These are phyloP conservation scores for Notolepis coatsorum DNA, from an alignment of 2,797 vertebrate genomes.

Conservation along the genomic window DNA sequence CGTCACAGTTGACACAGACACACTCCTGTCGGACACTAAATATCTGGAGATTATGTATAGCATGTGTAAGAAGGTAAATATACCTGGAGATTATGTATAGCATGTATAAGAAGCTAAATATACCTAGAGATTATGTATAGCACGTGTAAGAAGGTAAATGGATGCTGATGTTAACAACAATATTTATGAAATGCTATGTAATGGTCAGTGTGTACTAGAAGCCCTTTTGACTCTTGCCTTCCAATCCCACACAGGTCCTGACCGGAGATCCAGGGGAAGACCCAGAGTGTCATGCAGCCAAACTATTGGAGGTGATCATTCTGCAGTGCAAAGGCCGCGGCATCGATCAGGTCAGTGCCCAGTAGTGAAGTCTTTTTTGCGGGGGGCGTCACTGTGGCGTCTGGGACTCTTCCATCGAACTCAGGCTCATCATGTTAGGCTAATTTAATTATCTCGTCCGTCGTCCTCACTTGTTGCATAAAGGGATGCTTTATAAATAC, in stretches of 20 bases:
- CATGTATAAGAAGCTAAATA: slow-evolving; percentile 99
- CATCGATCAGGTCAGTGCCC: slow-evolving; percentile 94
- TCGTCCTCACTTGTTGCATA: too few relatives aligned
- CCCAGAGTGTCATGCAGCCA: slow-evolving; percentile 97
- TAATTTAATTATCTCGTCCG: too few relatives aligned
- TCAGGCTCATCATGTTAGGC: too few relatives aligned
- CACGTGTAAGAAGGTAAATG: slow-evolving; percentile 99
- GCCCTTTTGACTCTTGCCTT: background rate
- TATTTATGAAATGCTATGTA: background rate
- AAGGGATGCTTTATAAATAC: too few relatives aligned
- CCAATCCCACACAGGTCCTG: slow-evolving; percentile 83
- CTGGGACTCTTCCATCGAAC: too few relatives aligned
- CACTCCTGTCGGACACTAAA: slow-evolving; percentile 96
- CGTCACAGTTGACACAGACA: slow-evolving; percentile 97
- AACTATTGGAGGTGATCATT: slow-evolving; percentile 96
- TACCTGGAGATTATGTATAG: slow-evolving; percentile 99
- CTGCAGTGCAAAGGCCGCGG: slow-evolving; percentile 98
- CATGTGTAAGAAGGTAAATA: slow-evolving; percentile 99
- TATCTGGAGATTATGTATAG: slow-evolving; percentile 99
- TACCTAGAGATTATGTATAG: slow-evolving; percentile 99
- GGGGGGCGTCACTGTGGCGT: too few relatives aligned
- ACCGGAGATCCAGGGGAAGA: slow-evolving; percentile 98
- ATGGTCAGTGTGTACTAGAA: background rate
- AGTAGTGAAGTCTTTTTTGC: background rate
- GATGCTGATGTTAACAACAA: too few relatives aligned